These are phyloP conservation scores for Myrmecophaga tridactyla DNA, from an alignment of 2,113 vertebrate genomes.

Conservation along the genomic window DNA sequence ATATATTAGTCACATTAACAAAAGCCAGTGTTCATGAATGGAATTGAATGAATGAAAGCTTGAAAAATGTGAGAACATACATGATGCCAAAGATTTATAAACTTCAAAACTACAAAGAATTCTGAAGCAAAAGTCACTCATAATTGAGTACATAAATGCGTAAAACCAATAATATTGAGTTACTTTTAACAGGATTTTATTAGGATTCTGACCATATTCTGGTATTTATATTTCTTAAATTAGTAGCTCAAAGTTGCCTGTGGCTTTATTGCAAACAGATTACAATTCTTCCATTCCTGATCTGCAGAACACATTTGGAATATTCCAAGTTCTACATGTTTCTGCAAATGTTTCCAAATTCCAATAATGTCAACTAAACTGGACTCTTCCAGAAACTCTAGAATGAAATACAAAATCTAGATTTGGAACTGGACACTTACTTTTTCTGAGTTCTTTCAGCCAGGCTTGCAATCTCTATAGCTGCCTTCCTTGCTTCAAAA, in stretches of 20 bases:
- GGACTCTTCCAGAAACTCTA: neutral
- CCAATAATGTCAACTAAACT: neutral
- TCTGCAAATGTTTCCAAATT: neutral
- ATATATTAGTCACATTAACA: neutral
- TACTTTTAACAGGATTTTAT: slow-evolving; percentile 27
- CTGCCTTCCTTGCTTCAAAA: slow-evolving; percentile 87
- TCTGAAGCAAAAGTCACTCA: slow-evolving; percentile 30
- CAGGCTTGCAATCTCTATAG: slow-evolving; percentile 81
- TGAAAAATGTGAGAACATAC: slow-evolving; percentile 4
- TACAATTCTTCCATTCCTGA: neutral
- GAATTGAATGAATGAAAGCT: neutral
- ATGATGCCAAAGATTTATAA: neutral
- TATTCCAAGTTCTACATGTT: neutral
- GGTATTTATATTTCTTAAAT: slow-evolving; percentile 17
- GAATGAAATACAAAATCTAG: neutral
- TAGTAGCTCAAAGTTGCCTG: neutral
- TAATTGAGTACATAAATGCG: neutral
- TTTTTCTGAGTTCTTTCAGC: slow-evolving; percentile 81
- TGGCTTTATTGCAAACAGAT: neutral
- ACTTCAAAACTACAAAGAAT: slow-evolving; percentile 43
- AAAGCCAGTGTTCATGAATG: neutral
- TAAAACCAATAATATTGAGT: neutral
- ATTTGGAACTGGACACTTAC: slow-evolving; percentile 80
- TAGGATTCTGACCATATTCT: neutral
- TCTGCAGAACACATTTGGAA: neutral